A percentile compares a stretch with the other conserved stretches of the same genome.
Evolutionary conservation across 2,888 invertebrate genomes (phyloP).

Genomic region (Choreutis nemorana): DNA sequence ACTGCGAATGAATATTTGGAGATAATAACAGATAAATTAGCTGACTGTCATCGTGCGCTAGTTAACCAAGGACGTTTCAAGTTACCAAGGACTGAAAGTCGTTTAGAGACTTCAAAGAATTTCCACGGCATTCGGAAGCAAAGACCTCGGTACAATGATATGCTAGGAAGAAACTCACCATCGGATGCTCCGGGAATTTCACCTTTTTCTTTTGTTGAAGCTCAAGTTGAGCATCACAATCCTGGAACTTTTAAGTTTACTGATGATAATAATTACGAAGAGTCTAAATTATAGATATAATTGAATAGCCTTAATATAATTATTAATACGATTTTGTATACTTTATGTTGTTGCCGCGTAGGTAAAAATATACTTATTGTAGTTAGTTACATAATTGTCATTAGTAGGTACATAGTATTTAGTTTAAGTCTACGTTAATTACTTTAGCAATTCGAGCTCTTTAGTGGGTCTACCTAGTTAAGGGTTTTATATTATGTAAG

Average conservation of each 20-base stretch:
- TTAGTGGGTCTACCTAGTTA: too few relatives aligned
- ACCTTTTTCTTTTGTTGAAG: conserved; percentile 46
- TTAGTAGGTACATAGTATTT: background rate
- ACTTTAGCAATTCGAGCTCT: too few relatives aligned
- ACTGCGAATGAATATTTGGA: conserved; percentile 63
- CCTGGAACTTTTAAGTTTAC: conserved; percentile 23
- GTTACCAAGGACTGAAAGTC: conserved; percentile 36
- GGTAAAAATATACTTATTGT: too few relatives aligned
- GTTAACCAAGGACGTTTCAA: conserved; percentile 45
- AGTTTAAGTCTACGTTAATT: too few relatives aligned
- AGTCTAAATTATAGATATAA: conserved; percentile 39
- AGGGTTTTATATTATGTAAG: too few relatives aligned
- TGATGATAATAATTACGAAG: conserved; percentile 28
- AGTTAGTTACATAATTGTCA: background rate
- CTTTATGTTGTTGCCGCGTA: too few relatives aligned
- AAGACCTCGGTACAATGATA: conserved; percentile 37
- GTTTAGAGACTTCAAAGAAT: conserved; percentile 21
- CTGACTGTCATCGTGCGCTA: conserved; percentile 48
- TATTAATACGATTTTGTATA: too few relatives aligned
- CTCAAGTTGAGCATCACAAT: conserved; percentile 29
- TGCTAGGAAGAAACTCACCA: conserved; percentile 39
- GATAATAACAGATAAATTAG: conserved; percentile 61
- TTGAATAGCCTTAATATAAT: too few relatives aligned
- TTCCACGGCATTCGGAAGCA: conserved; percentile 25
- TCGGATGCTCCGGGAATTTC: conserved; percentile 22